Evolutionary conservation across 2,888 invertebrate species (phyloP).

Genomic region (Alitta virens): DNA sequence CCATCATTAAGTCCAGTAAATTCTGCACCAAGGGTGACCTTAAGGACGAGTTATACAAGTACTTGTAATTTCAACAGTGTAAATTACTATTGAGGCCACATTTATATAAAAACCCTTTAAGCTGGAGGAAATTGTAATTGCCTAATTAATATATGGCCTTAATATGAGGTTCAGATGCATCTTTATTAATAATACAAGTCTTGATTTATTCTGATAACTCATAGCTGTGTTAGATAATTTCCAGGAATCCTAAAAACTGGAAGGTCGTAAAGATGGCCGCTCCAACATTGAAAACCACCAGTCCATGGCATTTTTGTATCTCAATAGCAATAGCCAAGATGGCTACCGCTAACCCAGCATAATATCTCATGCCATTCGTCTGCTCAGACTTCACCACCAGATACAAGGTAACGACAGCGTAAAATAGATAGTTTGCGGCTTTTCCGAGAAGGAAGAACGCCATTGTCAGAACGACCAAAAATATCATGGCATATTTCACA

Average conservation of each 20-base stretch:
- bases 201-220: too few species aligned
- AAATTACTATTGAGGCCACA: too few species aligned
- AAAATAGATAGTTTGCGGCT: constrained; percentile 15
- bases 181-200: too few species aligned
- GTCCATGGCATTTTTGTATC: constrained; percentile 2
- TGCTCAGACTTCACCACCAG: constrained; percentile 12
- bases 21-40: too few species aligned
- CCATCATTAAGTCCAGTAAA: too few species aligned
- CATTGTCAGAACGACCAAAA: constrained; percentile 3
- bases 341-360: constrained; percentile 3
- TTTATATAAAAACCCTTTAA: too few species aligned
- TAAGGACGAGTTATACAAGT: too few species aligned
- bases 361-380: constrained; percentile 9
- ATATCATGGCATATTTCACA: constrained; percentile 9
- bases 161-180: too few species aligned
- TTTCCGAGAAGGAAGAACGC: constrained; percentile 16
- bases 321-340: constrained; percentile 7
- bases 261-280: constrained; percentile 6
- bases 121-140: too few species aligned
- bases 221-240: constrained; percentile 8
- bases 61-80: too few species aligned
- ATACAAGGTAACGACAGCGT: constrained; percentile 1
- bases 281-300: constrained; percentile 9
- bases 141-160: too few species aligned
- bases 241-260: constrained; percentile 13